Conservation (phyloP, 2,797 vertebrate species). For the Poliocrania exsul region DNA sequence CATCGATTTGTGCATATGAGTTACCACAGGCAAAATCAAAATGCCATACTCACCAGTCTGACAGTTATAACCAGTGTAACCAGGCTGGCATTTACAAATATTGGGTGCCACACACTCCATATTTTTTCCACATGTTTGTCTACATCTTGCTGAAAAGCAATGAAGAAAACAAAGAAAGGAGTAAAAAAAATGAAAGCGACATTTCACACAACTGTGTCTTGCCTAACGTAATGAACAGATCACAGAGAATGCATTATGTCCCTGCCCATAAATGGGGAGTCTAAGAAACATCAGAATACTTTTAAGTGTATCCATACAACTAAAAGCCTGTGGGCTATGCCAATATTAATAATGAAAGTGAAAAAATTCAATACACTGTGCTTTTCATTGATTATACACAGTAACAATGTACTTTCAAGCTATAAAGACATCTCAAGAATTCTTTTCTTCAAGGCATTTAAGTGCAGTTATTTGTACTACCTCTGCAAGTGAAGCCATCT, state of each 20-base stretch:
- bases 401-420: neutral
- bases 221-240: neutral
- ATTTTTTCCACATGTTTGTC: conserved; percentile 84
- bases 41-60: conserved; percentile 82
- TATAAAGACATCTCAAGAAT: neutral
- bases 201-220: neutral
- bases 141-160: conserved; percentile 83
- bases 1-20: neutral
- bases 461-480: conserved; percentile 62
- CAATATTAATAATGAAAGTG: neutral
- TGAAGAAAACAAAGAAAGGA: neutral
- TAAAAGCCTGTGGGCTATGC: neutral
- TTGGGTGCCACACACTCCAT: conserved; percentile 88
- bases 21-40: neutral
- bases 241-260: neutral
- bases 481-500: conserved; percentile 86
- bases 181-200: neutral
- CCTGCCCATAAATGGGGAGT: neutral
- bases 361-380: neutral
- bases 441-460: neutral
- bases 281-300: neutral
- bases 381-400: neutral
- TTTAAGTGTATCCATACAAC: neutral
- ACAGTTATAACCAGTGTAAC: conserved; percentile 87
- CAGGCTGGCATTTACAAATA: conserved; percentile 87